Percentiles rank a stretch among this genome's conserved stretches.
Evolutionary conservation across 2,797 vertebrate species (phyloP).

Genomic region (Rhinoraja longicauda): DNA sequence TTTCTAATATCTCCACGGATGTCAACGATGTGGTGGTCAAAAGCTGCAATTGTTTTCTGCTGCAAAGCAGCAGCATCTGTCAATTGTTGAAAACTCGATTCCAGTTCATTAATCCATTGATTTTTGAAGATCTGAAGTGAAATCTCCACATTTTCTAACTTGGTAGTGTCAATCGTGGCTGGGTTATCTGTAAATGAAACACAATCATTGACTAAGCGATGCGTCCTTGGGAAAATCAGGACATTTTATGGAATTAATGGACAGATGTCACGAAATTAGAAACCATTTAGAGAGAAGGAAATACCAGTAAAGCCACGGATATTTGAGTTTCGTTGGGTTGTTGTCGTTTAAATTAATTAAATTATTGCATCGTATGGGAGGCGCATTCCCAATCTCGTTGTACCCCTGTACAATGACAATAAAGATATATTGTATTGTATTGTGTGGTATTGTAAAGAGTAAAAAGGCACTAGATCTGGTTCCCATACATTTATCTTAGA

Average conservation of each 20-base stretch:
- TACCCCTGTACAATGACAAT: no score
- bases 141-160: constrained; percentile 61
- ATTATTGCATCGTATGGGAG: no score
- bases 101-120: constrained; percentile 58
- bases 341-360: no score
- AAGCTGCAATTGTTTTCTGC: constrained; percentile 47
- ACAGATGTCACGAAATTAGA: neutral
- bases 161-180: neutral
- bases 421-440: no score
- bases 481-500: neutral
- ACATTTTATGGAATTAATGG: no score
- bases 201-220: neutral
- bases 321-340: no score
- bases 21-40: constrained; percentile 66
- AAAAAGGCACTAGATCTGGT: neutral
- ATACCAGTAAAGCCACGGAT: neutral
- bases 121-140: constrained; percentile 57
- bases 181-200: constrained; percentile 5
- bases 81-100: constrained; percentile 59
- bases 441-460: no score
- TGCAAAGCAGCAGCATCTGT: constrained; percentile 58
- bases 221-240: neutral
- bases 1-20: constrained; percentile 75
- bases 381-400: no score
- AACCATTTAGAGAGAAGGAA: neutral